These are phyloP conservation scores for Adelosebastes latens DNA, from an alignment of 2,797 vertebrate species.

Conservation along the genomic window DNA sequence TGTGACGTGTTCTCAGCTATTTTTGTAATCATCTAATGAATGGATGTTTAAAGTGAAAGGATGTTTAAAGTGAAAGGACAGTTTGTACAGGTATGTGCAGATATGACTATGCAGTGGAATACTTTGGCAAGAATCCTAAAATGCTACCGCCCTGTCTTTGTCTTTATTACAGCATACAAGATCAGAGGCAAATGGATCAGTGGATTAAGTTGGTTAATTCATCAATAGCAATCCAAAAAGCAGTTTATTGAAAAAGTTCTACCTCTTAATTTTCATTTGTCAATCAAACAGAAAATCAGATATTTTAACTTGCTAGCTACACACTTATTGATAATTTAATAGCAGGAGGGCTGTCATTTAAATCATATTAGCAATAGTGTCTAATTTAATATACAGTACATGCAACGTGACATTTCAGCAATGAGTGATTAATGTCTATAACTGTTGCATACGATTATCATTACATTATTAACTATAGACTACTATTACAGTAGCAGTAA, in stretches of 20 bases:
- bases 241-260: background rate
- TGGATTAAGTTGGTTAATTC: background rate
- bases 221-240: background rate
- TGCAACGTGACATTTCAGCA: background rate
- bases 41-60: background rate
- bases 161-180: background rate
- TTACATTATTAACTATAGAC: background rate
- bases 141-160: background rate
- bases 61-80: background rate
- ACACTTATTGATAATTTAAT: background rate
- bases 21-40: background rate
- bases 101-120: background rate
- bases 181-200: background rate
- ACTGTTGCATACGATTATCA: background rate
- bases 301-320: background rate
- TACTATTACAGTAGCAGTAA: background rate
- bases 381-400: too few species aligned
- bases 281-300: background rate
- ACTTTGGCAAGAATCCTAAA: background rate
- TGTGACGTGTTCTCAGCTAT: background rate
- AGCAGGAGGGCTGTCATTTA: background rate
- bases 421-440: background rate
- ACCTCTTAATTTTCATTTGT: background rate
- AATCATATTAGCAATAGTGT: too few species aligned
- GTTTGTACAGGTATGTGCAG: background rate